Evolutionary conservation across 2,888 invertebrate genomes (phyloP), one percentile per base, ranked within the genome.

Genomic region (Ephialtes manifestator): DNA sequence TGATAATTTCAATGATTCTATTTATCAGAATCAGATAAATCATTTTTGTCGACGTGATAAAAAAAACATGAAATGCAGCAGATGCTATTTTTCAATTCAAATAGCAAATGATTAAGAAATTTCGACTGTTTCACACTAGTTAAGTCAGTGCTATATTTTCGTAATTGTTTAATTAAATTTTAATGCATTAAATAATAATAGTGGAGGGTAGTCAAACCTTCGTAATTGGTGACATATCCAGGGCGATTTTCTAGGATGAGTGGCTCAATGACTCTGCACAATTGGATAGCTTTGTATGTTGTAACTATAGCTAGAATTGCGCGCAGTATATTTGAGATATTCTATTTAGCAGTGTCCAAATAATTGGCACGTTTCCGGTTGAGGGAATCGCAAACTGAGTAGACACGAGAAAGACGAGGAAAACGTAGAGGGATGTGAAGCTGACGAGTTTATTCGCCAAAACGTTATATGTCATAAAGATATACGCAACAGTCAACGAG

Each of bases 331-430:
- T 20, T 51, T 31, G 10, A 18, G 71, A 55, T 63, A 65, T 46
- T 60, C 35, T 78, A 28, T 67, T 78, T 51, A 68, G 48, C 31
- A 11, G 63, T 24, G 70, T 60, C 51, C 20, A 63, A 79, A 75
- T 24, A 83, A 75, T 83, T 83, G 83, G 83, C 79, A 83, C 70
- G 75, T 75, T 83, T 80, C 75, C 83, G 79, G 79, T 79, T 28
- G 83, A 58, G 24, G 39, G 68, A 67, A 82, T 55, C 63, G 53
- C 18, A 53, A 18, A 31, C 28, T 28, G 31, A 58, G 51, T 67
- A 67, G 2, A 24, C 46, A 70, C n/a, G 8, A 31, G 53, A 13
- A 43, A 76, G 20, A 53, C 24, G 55, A 55, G 15, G 35, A 71
- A 51, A 53, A 43, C 8, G 63, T 39, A 20, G 63, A 71, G 81